Base-by-base conservation (phyloP, 1,140 invertebrate species). In the Drosophila bocki region DNA sequence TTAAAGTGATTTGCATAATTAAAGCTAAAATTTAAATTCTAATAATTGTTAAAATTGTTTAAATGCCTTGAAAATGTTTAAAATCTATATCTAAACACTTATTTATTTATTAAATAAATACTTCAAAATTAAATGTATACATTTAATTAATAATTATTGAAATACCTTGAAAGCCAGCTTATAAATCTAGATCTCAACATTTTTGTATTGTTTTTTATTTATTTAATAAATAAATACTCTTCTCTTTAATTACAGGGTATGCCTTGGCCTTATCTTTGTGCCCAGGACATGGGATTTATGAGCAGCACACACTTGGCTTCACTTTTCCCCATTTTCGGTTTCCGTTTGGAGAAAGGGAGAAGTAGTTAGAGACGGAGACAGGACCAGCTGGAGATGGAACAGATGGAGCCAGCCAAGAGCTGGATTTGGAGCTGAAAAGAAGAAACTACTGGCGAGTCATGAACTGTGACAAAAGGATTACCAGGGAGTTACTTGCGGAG, bases 381-480 rank as follows among this genome's bases (percentile, higher is more conserved):
- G 17, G 17, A 47, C 11, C 3, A 17, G 17, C 17, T 3, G 51
- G 3, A 37, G 51, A 7, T 13, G 48, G 47, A 45, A 33, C 67
- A 70, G 67, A 45, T 70, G 67, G 48, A 22, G 47, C 13, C 32
- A 45, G 60, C 33, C 33, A 47, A 47, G 58, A 67, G 42, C 32
- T 41, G 22, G 17, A 33, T 37, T 53, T 59, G 53, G 44, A 26
- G 48, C 13, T 13, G 60, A 15, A 61, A 61, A 13, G n/a, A 15
- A 32, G 48, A 8, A 22, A 75, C 78, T 81, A 69, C 65, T 81
- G 84, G 50, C 69, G 69, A 84, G 80, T 88, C 85, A 80, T 72
- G 78, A 79, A 74, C 70, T 82, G 85, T 90, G 85, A 85, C 85
- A 90, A 88, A 90, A 71, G 85, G 85, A 90, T 88, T 88, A 90